These are phyloP conservation scores for Malacoraja senta DNA, from an alignment of 2,797 vertebrate species.

Conservation along the genomic window DNA sequence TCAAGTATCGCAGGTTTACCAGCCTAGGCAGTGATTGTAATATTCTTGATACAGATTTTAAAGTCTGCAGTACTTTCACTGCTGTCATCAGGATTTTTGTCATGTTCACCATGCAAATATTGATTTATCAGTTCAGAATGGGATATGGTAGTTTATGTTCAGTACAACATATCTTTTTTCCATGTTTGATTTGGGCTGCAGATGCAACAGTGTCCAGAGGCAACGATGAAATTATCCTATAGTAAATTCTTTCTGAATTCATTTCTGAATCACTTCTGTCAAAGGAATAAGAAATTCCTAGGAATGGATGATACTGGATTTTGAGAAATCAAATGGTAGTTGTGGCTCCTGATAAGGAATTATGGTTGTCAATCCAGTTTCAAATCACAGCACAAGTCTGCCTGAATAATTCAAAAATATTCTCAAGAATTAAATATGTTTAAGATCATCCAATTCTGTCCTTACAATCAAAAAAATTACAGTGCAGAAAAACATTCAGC, in stretches of 20 bases:
- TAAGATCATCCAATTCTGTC: neutral
- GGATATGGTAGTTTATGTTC: neutral
- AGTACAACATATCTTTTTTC: neutral
- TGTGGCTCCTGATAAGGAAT: neutral
- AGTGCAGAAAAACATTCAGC: neutral
- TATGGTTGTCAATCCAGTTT: neutral
- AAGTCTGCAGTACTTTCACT: neutral
- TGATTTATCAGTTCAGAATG: neutral
- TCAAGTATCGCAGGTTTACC: neutral
- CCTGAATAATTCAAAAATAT: neutral
- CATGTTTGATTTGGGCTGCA: neutral
- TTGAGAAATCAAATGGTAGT: neutral
- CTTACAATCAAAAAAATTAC: neutral
- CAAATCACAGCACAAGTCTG: neutral
- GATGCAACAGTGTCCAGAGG: neutral
- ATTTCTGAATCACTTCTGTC: neutral
- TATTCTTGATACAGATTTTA: neutral
- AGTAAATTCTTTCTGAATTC: neutral
- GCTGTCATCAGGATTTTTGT: neutral
- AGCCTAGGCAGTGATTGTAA: neutral
- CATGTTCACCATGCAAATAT: neutral
- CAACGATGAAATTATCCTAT: neutral
- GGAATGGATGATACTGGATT: neutral
- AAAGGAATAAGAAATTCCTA: neutral
- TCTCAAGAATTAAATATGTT: neutral